Base-by-base conservation (phyloP, 1,140 invertebrate species). In the Zaprionus tsacasi region DNA sequence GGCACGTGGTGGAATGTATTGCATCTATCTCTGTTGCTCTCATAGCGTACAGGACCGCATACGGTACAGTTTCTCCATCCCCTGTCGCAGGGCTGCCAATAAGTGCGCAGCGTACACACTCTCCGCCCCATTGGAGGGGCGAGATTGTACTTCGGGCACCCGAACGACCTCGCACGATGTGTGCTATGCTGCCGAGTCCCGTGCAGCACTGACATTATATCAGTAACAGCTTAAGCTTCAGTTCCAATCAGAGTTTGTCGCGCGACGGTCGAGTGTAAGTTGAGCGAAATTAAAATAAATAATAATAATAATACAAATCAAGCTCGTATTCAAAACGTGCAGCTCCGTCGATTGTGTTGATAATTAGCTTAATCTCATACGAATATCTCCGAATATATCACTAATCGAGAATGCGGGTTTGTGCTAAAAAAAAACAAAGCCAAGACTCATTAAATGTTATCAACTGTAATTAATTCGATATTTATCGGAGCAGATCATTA, bases 161-260 rank as follows among this genome's bases (percentile, higher is more conserved):
- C 21, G 10, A 35, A 61, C 67, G 76, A 66, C 12, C 25, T 1
- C 3, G 6, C 21, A 38, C 76, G 76, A 78, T 48, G 61, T 40
- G 12, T 21, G 2, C 1, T 56, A 21, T n/a, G 5, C 2, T 40
- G n/a, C 38, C 33, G 17, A 17, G 56, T 45, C 33, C 17, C 27
- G 25, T 12, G 33, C 66, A 21, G 60, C 35, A 63, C 45, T 13
- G 15, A 40, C 58, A 61, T 33, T 17, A 64, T 75, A 78, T 61
- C 76, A 76, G 56, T 43, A 43, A 55, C 25, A 35, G 67, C 50
- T 30, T 50, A 66, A 5, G 50, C 21, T 60, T 78, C 57, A 78
- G 76, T 78, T 36, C 40, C 76, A 78, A 78, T 75, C 61, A 70
- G 72, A 70, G 66, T 56, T 78, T 70, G 66, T 60, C 56, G 72